Evolutionary conservation across 2,113 vertebrate genomes (phyloP).

Genomic region (Serranochromis macrocephalus): DNA sequence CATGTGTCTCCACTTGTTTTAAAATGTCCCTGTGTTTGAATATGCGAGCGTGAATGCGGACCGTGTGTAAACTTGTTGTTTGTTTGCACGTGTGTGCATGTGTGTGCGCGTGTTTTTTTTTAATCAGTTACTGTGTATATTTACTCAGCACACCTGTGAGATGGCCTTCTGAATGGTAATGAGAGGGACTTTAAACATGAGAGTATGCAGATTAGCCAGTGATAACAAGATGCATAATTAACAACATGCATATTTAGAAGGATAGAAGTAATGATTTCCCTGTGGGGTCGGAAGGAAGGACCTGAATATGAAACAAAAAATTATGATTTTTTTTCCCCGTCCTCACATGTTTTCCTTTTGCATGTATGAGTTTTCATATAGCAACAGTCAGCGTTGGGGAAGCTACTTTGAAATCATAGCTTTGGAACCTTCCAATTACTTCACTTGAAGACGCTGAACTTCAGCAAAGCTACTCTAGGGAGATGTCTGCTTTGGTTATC

Average conservation of each 20-base stretch:
- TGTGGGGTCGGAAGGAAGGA: constrained; percentile 22
- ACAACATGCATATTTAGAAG: constrained; percentile 57
- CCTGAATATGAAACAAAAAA: constrained; percentile 34
- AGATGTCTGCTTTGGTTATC: not conserved
- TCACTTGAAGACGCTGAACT: not conserved
- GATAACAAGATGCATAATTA: constrained; percentile 65
- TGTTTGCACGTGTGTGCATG: not conserved
- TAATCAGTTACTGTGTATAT: constrained; percentile 27
- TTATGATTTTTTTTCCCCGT: not conserved
- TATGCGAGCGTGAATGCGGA: not conserved
- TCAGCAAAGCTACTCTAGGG: not conserved
- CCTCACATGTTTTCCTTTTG: not conserved
- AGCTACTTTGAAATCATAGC: not conserved
- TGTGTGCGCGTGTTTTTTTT: not conserved
- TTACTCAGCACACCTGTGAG: constrained; percentile 54
- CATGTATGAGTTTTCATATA: not conserved
- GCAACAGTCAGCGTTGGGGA: not conserved
- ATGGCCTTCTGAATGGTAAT: constrained; percentile 44
- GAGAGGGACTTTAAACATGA: constrained; percentile 46
- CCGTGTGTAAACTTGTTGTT: not conserved
- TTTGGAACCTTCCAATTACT: not conserved
- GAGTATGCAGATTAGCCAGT: constrained; percentile 58
- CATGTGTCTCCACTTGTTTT: constrained; percentile 6
- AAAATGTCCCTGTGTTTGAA: constrained; percentile 7
- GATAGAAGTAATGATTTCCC: constrained; percentile 50